Evolutionary conservation across 2,888 invertebrate species (phyloP).

Genomic region (Tuberolachnus salignus): DNA sequence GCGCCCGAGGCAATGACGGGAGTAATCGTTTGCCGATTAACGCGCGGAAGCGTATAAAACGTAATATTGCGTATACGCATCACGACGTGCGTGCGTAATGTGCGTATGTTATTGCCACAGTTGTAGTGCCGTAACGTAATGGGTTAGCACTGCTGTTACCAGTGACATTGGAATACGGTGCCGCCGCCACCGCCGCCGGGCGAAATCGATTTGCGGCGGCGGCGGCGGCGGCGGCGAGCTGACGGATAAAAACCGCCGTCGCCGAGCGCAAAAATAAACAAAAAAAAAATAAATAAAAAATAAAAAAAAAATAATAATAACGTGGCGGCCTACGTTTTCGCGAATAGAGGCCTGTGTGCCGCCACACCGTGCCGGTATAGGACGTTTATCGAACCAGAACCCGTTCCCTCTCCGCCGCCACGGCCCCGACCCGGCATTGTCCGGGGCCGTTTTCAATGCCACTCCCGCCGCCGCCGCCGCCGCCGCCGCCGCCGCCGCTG

Average conservation of each 20-base stretch:
- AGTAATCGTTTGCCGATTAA: too few species aligned
- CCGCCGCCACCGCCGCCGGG: neutral
- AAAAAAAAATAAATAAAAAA: too few species aligned
- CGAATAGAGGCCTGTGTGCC: conserved; percentile 27
- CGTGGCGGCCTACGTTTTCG: conserved; percentile 16
- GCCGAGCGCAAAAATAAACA: neutral
- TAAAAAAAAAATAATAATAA: neutral
- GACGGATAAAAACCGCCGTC: neutral
- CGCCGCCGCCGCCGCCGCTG: conserved; percentile 26
- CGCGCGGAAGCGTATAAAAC: too few species aligned
- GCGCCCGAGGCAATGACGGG: too few species aligned
- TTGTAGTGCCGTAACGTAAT: too few species aligned
- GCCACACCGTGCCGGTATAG: conserved; percentile 19
- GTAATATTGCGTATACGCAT: too few species aligned
- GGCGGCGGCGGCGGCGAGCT: neutral
- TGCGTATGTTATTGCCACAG: neutral
- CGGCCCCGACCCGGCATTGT: conserved; percentile 51
- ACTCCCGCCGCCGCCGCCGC: conserved; percentile 16
- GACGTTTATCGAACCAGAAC: conserved; percentile 57
- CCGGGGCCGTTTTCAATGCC: conserved; percentile 55
- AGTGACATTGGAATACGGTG: conserved; percentile 22
- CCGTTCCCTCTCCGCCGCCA: conserved; percentile 38
- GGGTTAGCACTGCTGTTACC: too few species aligned
- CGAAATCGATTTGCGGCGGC: conserved; percentile 45
- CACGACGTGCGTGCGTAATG: too few species aligned